Percentiles rank a stretch among this genome's conserved stretches.
phyloP scores from a whole-genome alignment of 2,113 vertebrate species.

The Pseudopipra pipra region DNA sequence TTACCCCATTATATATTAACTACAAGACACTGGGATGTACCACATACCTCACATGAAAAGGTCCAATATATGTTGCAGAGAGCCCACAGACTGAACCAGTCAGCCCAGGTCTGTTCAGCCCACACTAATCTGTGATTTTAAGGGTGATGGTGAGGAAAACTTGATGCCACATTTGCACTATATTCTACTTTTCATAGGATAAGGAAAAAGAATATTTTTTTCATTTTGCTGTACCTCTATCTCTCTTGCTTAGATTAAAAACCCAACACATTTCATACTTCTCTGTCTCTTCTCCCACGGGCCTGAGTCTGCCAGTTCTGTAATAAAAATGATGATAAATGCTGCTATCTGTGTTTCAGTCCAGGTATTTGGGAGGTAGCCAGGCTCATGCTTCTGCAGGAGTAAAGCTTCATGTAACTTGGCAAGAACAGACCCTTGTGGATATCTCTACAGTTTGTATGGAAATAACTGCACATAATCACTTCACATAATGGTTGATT shows the following conservation, averaged over 20 bases:
- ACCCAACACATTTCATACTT: background rate
- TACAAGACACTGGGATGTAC: background rate
- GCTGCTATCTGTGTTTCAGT: background rate
- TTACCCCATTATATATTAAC: background rate
- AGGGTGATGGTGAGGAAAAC: background rate
- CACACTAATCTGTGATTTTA: background rate
- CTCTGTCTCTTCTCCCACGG: background rate
- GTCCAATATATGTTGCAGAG: background rate
- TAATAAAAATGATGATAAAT: constrained; percentile 5
- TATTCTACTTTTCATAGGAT: background rate
- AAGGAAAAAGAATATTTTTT: background rate
- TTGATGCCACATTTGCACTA: background rate
- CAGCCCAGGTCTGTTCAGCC: background rate
- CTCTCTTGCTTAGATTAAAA: background rate
- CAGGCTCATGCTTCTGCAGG: background rate
- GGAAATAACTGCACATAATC: constrained; percentile 3
- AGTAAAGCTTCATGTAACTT: background rate
- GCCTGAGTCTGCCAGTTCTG: background rate
- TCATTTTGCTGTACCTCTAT: background rate
- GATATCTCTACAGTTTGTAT: background rate
- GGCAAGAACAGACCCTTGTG: background rate
- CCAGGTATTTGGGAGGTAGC: background rate
- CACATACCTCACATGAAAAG: background rate
- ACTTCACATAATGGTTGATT: background rate
- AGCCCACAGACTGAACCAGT: background rate